These are phyloP conservation scores for Drosophila affinis DNA, from an alignment of 2,888 invertebrate genomes.

Conservation along the genomic window DNA sequence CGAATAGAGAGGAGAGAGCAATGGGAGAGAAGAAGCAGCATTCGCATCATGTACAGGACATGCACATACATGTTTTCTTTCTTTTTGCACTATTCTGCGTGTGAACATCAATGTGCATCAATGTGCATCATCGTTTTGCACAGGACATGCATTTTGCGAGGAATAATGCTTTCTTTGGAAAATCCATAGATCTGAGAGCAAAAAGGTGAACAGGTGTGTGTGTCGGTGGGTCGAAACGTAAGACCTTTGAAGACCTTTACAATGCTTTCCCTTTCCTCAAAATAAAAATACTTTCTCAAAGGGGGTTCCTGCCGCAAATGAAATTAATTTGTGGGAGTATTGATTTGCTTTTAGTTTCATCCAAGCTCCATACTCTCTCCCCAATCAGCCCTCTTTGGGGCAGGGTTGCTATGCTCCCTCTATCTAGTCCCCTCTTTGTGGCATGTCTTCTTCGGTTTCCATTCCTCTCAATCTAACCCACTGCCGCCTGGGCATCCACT, in stretches of 20 bases:
- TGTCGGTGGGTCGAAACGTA: too few species aligned
- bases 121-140: too few species aligned
- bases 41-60: too few species aligned
- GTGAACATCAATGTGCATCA: too few species aligned
- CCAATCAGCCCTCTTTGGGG: neutral
- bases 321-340: neutral
- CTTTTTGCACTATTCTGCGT: too few species aligned
- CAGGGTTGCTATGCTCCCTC: neutral
- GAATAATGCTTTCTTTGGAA: too few species aligned
- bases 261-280: neutral
- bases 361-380: too few species aligned
- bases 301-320: neutral
- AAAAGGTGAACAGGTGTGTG: too few species aligned
- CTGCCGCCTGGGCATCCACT: conserved; percentile 2
- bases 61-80: too few species aligned
- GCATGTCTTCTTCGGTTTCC: conserved; percentile 5
- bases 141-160: too few species aligned
- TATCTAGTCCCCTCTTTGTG: neutral
- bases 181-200: too few species aligned
- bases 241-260: neutral
- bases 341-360: conserved; percentile 13
- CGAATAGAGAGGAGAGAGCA: neutral
- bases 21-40: too few species aligned
- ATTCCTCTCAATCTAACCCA: neutral
- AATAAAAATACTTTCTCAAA: neutral